These are phyloP conservation scores for Seriola dumerili DNA, from an alignment of 2,113 vertebrate species.

Conservation along the genomic window DNA sequence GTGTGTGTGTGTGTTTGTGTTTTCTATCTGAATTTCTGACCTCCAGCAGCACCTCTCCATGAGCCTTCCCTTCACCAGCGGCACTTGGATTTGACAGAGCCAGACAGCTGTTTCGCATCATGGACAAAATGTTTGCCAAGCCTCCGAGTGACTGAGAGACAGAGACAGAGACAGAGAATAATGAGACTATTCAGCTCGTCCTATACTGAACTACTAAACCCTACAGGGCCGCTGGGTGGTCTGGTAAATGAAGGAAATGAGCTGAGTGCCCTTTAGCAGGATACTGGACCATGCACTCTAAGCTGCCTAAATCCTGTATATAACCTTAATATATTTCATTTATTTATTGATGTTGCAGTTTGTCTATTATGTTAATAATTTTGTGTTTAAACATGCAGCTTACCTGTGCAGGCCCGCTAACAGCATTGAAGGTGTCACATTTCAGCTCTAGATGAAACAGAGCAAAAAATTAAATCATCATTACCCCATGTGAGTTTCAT, in stretches of 20 bases:
- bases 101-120: conserved; percentile 80
- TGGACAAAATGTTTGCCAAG: conserved; percentile 66
- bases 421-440: conserved; percentile 63
- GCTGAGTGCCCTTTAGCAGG: background rate
- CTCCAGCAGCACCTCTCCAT: conserved; percentile 79
- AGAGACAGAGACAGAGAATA: conserved; percentile 50
- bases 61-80: background rate
- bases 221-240: background rate
- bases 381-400: background rate
- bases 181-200: conserved; percentile 34
- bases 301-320: background rate
- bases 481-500: background rate
- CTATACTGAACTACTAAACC: background rate
- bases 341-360: background rate
- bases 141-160: conserved; percentile 51
- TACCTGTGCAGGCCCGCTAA: conserved; percentile 33
- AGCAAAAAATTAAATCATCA: background rate
- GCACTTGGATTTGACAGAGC: conserved; percentile 51
- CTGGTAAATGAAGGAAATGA: conserved; percentile 4
- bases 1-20: conserved; percentile 14
- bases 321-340: background rate
- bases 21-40: conserved; percentile 63
- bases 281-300: background rate
- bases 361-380: background rate
- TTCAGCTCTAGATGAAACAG: conserved; percentile 64